Conservation (phyloP, 2,888 invertebrate genomes). For the Caenorhabditis wallacei region DNA sequence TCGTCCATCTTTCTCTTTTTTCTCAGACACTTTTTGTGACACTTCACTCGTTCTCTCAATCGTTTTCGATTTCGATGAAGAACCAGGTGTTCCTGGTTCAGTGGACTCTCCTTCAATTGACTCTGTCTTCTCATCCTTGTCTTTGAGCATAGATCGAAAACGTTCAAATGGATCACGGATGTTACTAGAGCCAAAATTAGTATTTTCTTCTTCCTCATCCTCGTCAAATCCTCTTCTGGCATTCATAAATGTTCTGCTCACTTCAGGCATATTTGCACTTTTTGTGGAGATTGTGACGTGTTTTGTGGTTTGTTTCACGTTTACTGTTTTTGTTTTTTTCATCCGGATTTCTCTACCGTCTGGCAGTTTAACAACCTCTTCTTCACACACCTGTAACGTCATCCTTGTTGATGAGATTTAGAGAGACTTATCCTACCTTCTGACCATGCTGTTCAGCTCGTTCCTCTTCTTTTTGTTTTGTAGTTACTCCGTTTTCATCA, state of each 20-base stretch:
- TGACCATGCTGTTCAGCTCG: slow-evolving; percentile 80
- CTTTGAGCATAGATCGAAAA: slow-evolving; percentile 59
- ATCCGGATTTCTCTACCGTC: slow-evolving; percentile 78
- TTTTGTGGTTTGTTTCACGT: slow-evolving; percentile 77
- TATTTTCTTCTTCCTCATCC: slow-evolving; percentile 75
- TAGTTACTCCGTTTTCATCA: slow-evolving; percentile 78
- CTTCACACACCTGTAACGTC: slow-evolving; percentile 75
- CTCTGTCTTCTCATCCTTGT: slow-evolving; percentile 44
- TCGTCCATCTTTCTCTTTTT: slow-evolving; percentile 79
- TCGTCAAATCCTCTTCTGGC: slow-evolving; percentile 74
- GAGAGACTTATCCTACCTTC: slow-evolving; percentile 67
- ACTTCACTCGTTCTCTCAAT: slow-evolving; percentile 79
- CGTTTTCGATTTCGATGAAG: slow-evolving; percentile 78
- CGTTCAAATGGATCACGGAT: slow-evolving; percentile 63
- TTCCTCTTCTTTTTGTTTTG: slow-evolving; percentile 79
- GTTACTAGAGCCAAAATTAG: slow-evolving; percentile 65
- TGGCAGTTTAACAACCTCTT: slow-evolving; percentile 78
- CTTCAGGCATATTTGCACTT: slow-evolving; percentile 75
- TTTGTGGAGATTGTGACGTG: slow-evolving; percentile 77
- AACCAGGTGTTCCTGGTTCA: slow-evolving; percentile 54
- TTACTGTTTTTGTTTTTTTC: slow-evolving; percentile 80
- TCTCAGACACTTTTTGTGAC: slow-evolving; percentile 77
- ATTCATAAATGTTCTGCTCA: slow-evolving; percentile 73
- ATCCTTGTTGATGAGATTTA: slow-evolving; percentile 35
- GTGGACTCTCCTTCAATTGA: slow-evolving; percentile 41